Evolutionary conservation across 2,797 vertebrate species (phyloP), one percentile per base, ranked within the genome.

Genomic region (Luscinia megarhynchos): DNA sequence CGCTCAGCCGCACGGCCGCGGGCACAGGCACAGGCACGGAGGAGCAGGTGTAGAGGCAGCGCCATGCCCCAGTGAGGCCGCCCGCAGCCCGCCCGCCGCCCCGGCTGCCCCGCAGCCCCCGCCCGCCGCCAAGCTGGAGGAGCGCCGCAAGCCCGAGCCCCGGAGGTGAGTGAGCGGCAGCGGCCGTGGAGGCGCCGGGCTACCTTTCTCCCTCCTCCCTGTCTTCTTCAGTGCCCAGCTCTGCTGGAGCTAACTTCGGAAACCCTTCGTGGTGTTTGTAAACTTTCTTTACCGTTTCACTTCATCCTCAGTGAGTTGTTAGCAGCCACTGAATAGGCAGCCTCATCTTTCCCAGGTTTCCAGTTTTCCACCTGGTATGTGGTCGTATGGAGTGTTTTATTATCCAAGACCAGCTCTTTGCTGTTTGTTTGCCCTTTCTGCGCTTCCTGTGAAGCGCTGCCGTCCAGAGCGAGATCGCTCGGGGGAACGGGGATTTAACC

Each of bases 71-170:
- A 11, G 32, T 91, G 72, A 90, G 38, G 32, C 40, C 27, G 26
- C 24, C 29, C 48, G 55, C 48, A 36, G 54, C 55, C 29, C 27
- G 36, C 32, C 84, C 67, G 67, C 74, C 70, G 16, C 45, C 36
- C 48, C 29, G 80, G 95, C 76, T 50, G 84, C 76, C 51, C 70
- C 32, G 92, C 83, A 50, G 87, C 84, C 90, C 16, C 87, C 73
- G 74, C 58, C 90, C 36, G 79, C 96, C 87, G 95, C 95, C 96
- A 95, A 72, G 63, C 97, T 97, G 97, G 97, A 97, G 84, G 97
- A 97, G 8, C 97, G 97, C 95, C 97, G 97, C 89, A 97, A 97
- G 91, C 93, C 97, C 66, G 90, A 92, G 90, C 78, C 94, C 62
- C 85, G 94, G 36, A 94, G 93, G 93, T 87, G 93, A 91, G 94